These are phyloP conservation scores for Allolobophora icterica DNA, from an alignment of 2,888 invertebrate species.

Conservation along the genomic window DNA sequence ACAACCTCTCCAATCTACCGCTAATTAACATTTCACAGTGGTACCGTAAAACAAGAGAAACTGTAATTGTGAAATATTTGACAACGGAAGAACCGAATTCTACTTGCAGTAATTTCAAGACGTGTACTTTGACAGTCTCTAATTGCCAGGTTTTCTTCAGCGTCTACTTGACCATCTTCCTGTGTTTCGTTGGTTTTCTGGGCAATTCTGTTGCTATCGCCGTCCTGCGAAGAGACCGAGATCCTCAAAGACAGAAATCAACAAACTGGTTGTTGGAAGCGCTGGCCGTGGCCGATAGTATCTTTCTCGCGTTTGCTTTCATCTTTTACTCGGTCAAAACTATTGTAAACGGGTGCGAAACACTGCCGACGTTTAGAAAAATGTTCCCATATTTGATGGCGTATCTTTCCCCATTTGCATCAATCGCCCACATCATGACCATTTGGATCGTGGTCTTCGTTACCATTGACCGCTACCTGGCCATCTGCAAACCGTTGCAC, in stretches of 20 bases:
- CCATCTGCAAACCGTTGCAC: constrained; percentile 47
- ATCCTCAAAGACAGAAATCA: constrained; percentile 46
- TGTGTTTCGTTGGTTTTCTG: constrained; percentile 35
- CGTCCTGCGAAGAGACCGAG: constrained; percentile 43
- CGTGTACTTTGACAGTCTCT: too few species aligned
- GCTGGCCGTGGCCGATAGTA: constrained; percentile 46
- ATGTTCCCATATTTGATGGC: constrained; percentile 35
- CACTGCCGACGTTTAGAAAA: neutral
- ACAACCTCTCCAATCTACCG: too few species aligned
- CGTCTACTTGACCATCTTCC: neutral
- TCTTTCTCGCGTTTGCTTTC: constrained; percentile 46
- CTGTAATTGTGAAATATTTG: too few species aligned
- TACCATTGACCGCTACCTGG: constrained; percentile 49
- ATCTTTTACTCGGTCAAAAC: constrained; percentile 43
- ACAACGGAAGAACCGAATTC: neutral
- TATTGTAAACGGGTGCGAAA: neutral
- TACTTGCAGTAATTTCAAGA: neutral
- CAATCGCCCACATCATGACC: constrained; percentile 46
- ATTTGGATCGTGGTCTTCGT: constrained; percentile 50
- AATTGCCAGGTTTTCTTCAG: neutral
- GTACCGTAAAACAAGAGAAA: too few species aligned
- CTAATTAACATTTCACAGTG: too few species aligned
- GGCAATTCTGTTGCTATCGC: constrained; percentile 45
- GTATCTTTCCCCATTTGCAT: constrained; percentile 46
- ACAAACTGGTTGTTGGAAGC: constrained; percentile 49